Base-by-base conservation (phyloP, 2,113 vertebrate genomes). In the Ardeotis arabs region DNA sequence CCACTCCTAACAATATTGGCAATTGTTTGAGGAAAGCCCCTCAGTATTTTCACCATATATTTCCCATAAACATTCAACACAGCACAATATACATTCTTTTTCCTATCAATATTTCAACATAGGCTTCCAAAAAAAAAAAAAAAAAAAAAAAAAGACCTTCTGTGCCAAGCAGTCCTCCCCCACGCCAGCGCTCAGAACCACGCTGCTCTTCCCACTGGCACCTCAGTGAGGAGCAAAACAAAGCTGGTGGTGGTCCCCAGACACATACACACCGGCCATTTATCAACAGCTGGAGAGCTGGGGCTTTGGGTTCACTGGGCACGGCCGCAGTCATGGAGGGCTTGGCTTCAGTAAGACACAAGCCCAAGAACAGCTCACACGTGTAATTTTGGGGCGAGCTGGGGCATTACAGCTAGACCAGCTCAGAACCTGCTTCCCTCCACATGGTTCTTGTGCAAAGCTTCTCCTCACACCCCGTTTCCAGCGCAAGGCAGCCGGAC, bases 31-130 rank as follows among this genome's bases (percentile, higher is more conserved):
- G 96, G 93, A 96, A 96, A 98, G 77, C 73, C 92, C 70, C 45
- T 58, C 45, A 37, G 72, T 37, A 86, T 96, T 95, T 95, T 91
- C 81, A 63, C 89, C 90, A 52, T 29, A 15, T 50, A 77, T 92
- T 95, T 97, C 97, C 96, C 95, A 95, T 55, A 50, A 96, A 90
- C n/a, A 49, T 20, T 62, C 89, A 90, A 80, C 87, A 66, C 9
- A 21, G 64, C 80, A 89, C 89, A 78, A 80, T 80, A 90, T 87
- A 79, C 35, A 31, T 58, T 25, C 9, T 73, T 96, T 62, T 87
- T 81, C 89, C 86, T 84, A 91, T 29, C 77, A 21, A 11, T 63
- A 80, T 49, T 89, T 89, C 94, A 68, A 74, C 2, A 10, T 37
- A 69, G 79, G 84, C 73, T 95, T 95, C 94, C 88, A 84, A 22